Evolutionary conservation across 30 jellyfish, hydroid and myxozoan genomes (phyloP).

Genomic region (Pseudorhiza aurosa): DNA sequence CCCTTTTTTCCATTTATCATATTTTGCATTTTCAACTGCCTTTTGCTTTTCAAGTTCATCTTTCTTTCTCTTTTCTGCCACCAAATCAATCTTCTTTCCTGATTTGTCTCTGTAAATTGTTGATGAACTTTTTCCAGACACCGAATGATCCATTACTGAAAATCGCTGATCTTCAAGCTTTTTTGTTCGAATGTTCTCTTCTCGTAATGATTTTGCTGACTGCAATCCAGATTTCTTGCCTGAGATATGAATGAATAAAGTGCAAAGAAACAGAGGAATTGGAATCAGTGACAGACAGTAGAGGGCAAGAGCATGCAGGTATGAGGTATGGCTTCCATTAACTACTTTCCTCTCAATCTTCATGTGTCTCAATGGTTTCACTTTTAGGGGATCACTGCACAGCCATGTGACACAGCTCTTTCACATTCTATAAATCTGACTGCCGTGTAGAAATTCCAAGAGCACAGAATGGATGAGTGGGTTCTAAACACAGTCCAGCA

Average conservation of each 20-base stretch:
- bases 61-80: constrained; percentile 65
- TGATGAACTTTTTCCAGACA: constrained; percentile 83
- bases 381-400: too few species aligned
- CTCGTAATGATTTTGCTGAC: constrained; percentile 61
- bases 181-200: constrained; percentile 69
- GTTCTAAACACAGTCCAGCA: too few species aligned
- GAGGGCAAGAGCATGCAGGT: too few species aligned
- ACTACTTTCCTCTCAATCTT: too few species aligned
- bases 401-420: too few species aligned
- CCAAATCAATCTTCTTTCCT: constrained; percentile 85
- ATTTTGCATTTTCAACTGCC: constrained; percentile 60
- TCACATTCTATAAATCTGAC: too few species aligned
- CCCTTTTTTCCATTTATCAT: constrained; percentile 97
- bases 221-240: constrained; percentile 85
- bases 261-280: too few species aligned
- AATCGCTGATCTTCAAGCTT: constrained; percentile 44
- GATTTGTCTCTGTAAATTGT: constrained; percentile 92
- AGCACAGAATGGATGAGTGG: too few species aligned
- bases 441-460: too few species aligned
- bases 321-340: too few species aligned
- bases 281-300: too few species aligned
- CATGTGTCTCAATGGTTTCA: too few species aligned
- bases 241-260: background rate
- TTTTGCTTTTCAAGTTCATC: constrained; percentile 78
- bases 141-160: constrained; percentile 42